Base-by-base conservation (phyloP, 1,140 invertebrate genomes). In the Eubasilissa regina region DNA sequence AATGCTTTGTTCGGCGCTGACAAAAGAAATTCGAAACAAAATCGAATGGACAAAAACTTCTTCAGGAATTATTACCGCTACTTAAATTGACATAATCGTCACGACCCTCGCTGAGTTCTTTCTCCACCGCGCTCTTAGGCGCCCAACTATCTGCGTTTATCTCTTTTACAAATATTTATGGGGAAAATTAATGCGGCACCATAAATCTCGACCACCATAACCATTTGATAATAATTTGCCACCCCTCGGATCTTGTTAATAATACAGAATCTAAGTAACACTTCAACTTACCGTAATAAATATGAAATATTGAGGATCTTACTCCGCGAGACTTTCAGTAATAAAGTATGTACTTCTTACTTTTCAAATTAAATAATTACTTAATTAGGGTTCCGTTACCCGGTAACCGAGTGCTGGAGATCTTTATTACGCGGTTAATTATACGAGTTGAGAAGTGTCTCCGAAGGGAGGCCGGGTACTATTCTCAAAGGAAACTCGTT, bases 291-390 rank as follows among this genome's bases (percentile, higher is more conserved):
- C 11, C 19, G 58, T 62, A 62, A 62, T 62, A 74, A 79, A 62
- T 75, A 43, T 74, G 70, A 79, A 79, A 79, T 74, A 79, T 79
- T 47, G 66, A 72, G n/a, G 11, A 35, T 25, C 58, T 62, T 62
- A 43, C 25, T 62, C 19, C 25, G 7, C 0, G 13, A 13, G 15
- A 9, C 47, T 25, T 58, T 53, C 21, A 17, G 45, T 64, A 45
- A 56, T 17, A 19, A 12, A 19, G 56, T n/a, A 45, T 10, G 56
- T n/a, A 45, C 19, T 43, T 21, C 43, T n/a, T 15, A 68, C 43
- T 21, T 13, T 45, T 35, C 17, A 19, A 80, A 80, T 80, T 77
- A 80, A 77, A 80, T 77, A 80, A 80, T 80, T 77, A 80, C 79
- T 80, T 74, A 80, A 80, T 80, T 77, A 77, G 79, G 43, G 11